Percentiles rank a stretch among this genome's conserved stretches.
Evolutionary conservation across 1,140 invertebrate species (phyloP).

Genomic region (Nautilus pompilius): DNA sequence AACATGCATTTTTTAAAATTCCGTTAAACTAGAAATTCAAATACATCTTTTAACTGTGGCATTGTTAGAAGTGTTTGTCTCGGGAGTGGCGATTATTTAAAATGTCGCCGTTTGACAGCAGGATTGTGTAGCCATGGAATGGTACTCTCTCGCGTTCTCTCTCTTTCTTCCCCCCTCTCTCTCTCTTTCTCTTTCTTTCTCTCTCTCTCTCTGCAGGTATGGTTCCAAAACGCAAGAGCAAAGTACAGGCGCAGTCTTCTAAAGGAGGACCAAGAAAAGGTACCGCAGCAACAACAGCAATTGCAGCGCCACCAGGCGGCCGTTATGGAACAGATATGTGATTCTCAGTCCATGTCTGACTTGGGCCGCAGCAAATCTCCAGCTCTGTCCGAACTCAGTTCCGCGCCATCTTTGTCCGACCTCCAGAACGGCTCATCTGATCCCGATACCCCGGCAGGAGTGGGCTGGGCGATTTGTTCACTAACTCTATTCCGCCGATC

Average conservation of each 20-base stretch:
- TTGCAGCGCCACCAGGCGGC: constrained; percentile 14
- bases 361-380: constrained; percentile 21
- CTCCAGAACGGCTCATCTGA: constrained; percentile 12
- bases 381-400: constrained; percentile 21
- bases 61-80: too few species aligned
- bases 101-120: too few species aligned
- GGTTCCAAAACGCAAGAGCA: constrained; percentile 98
- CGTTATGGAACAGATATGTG: constrained; percentile 6
- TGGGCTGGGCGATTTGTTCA: constrained; percentile 20
- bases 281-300: constrained; percentile 13
- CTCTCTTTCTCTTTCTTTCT: too few species aligned
- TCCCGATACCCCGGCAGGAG: constrained; percentile 9
- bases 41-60: too few species aligned
- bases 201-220: constrained; percentile 83
- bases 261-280: constrained; percentile 67
- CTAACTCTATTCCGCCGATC: constrained; percentile 18
- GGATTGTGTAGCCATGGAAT: too few species aligned
- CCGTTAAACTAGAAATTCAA: too few species aligned
- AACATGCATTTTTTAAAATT: too few species aligned
- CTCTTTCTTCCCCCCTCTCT: too few species aligned
- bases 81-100: too few species aligned
- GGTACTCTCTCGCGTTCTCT: too few species aligned
- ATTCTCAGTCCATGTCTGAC: constrained; percentile 12
- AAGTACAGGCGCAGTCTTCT: constrained; percentile 94
- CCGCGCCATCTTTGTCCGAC: constrained; percentile 20